These are phyloP conservation scores for Styela clava DNA, from an alignment of 23 tunicate genomes.

Conservation along the genomic window DNA sequence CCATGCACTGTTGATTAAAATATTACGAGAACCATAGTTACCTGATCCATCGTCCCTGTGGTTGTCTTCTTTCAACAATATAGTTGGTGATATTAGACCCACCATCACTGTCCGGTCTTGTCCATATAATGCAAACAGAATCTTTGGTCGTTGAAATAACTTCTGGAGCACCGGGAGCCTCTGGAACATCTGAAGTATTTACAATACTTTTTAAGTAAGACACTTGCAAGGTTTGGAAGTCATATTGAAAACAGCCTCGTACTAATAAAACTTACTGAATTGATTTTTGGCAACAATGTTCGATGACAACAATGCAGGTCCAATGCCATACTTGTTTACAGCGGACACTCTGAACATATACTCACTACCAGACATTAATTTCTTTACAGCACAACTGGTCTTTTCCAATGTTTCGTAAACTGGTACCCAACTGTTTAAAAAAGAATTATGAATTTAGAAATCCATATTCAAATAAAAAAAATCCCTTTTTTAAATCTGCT, in stretches of 20 bases:
- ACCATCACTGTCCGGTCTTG: slow-evolving; percentile 75
- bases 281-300: slow-evolving; percentile 17
- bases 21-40: neutral
- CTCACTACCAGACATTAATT: slow-evolving; percentile 27
- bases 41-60: slow-evolving; percentile 82
- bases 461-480: neutral
- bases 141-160: slow-evolving; percentile 61
- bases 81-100: slow-evolving; percentile 74
- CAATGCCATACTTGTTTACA: slow-evolving; percentile 39
- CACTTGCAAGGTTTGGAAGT: no score
- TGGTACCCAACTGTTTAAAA: slow-evolving; percentile 33
- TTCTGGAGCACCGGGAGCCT: slow-evolving; percentile 33
- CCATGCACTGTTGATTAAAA: neutral
- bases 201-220: no score
- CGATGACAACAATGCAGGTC: slow-evolving; percentile 22
- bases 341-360: slow-evolving; percentile 43
- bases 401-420: slow-evolving; percentile 1
- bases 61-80: slow-evolving; percentile 81
- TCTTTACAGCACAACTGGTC: slow-evolving; percentile 20
- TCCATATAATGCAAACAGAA: slow-evolving; percentile 80
- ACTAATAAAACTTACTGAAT: slow-evolving; percentile 8
- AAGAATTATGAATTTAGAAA: neutral
- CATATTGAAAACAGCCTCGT: no score
- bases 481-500: no score
- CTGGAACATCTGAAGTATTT: slow-evolving; percentile 19